A percentile compares a stretch with the other conserved stretches of the same genome.
phyloP scores from a whole-genome alignment of 1,140 invertebrate genomes.

The Tenebrio molitor region DNA sequence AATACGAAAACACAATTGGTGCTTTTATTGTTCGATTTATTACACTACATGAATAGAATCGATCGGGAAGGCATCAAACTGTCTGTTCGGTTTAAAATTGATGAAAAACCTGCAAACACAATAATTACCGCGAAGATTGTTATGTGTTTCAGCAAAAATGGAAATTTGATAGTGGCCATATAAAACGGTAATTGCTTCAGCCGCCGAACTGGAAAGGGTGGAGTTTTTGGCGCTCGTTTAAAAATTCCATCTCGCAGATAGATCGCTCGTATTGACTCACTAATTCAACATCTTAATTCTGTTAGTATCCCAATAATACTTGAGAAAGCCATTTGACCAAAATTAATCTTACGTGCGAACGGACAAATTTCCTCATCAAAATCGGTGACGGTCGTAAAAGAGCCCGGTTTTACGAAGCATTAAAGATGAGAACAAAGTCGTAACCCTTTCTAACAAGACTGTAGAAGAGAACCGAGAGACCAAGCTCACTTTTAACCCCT shows the following conservation, averaged over 20 bases:
- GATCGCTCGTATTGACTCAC: constrained; percentile 37
- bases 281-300: constrained; percentile 49
- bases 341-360: constrained; percentile 53
- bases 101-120: not conserved
- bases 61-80: constrained; percentile 9
- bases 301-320: constrained; percentile 48
- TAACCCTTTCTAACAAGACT: constrained; percentile 49
- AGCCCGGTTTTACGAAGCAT: constrained; percentile 50
- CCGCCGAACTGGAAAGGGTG: no score
- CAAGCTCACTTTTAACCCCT: constrained; percentile 39
- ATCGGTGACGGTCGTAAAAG: constrained; percentile 52
- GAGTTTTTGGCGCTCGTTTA: no score
- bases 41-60: constrained; percentile 25
- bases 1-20: constrained; percentile 8
- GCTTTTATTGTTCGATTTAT: constrained; percentile 26
- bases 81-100: not conserved
- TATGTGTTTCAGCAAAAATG: no score
- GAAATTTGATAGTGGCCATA: no score
- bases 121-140: not conserved
- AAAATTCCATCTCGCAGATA: no score
- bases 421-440: constrained; percentile 53
- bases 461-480: constrained; percentile 24
- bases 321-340: constrained; percentile 49
- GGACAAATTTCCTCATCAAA: constrained; percentile 52
- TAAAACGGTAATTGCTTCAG: constrained; percentile 4